Conservation (phyloP, 2,888 invertebrate genomes). For the Drosophila neotestacea region DNA sequence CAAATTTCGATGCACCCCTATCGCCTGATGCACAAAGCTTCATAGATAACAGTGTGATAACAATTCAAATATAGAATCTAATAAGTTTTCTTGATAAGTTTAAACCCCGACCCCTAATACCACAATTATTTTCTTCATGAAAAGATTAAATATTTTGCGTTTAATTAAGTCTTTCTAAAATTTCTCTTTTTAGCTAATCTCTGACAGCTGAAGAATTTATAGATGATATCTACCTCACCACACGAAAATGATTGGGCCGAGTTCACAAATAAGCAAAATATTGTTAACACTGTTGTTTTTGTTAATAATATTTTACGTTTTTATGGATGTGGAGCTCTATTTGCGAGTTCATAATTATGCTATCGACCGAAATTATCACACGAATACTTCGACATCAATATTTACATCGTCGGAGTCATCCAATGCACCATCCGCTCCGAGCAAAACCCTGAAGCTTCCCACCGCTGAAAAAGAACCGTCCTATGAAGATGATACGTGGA, state of each 20-base stretch:
- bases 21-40: too few relatives aligned
- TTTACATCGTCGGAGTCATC: slow-evolving; percentile 46
- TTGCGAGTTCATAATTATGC: slow-evolving; percentile 90
- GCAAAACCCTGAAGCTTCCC: slow-evolving; percentile 51
- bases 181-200: slow-evolving; percentile 46
- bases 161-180: background rate
- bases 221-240: slow-evolving; percentile 68
- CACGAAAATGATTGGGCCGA: slow-evolving; percentile 89
- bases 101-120: too few relatives aligned
- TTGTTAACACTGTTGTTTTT: slow-evolving; percentile 87
- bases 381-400: slow-evolving; percentile 69
- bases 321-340: slow-evolving; percentile 91
- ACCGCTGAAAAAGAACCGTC: slow-evolving; percentile 58
- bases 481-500: slow-evolving; percentile 84
- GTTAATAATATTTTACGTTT: slow-evolving; percentile 88
- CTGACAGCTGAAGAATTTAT: slow-evolving; percentile 51
- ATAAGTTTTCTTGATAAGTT: background rate
- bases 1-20: too few relatives aligned
- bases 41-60: too few relatives aligned
- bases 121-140: background rate
- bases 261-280: slow-evolving; percentile 90
- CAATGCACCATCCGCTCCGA: slow-evolving; percentile 34
- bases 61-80: background rate
- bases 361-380: slow-evolving; percentile 86
- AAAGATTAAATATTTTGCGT: too few relatives aligned